Conservation (phyloP, 2,888 invertebrate species). For the Yponomeuta malinellus region DNA sequence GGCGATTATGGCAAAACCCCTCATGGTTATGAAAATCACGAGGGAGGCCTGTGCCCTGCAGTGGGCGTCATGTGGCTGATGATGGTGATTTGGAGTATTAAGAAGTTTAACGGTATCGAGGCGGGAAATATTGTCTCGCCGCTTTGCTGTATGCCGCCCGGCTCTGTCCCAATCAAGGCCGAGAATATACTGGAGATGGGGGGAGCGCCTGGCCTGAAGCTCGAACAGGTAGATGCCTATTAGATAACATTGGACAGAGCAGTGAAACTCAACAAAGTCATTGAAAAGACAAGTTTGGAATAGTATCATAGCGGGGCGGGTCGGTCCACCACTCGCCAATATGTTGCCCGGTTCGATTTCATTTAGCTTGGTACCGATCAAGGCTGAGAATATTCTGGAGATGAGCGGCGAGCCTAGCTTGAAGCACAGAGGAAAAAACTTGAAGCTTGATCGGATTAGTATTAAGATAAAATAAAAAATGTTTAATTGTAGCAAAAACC, state of each 20-base stretch:
- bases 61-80: too few species aligned
- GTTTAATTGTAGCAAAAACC: too few species aligned
- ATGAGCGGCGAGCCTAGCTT: slow-evolving; percentile 83
- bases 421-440: slow-evolving; percentile 54
- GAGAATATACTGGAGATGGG: slow-evolving; percentile 62
- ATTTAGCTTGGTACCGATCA: slow-evolving; percentile 26
- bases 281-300: too few species aligned
- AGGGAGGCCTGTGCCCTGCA: too few species aligned
- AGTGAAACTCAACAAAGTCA: too few species aligned
- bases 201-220: slow-evolving; percentile 85
- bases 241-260: neutral
- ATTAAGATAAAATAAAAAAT: neutral
- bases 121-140: slow-evolving; percentile 36
- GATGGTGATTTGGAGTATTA: too few species aligned
- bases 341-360: neutral
- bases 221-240: slow-evolving; percentile 83
- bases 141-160: neutral
- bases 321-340: too few species aligned
- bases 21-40: too few species aligned
- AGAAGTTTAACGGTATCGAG: slow-evolving; percentile 53
- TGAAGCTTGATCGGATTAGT: slow-evolving; percentile 88
- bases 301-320: too few species aligned
- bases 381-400: slow-evolving; percentile 53
- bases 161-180: slow-evolving; percentile 32
- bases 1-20: too few species aligned